A percentile compares a stretch with the other conserved stretches of the same genome.
These are phyloP conservation scores for Ptilonorhynchus violaceus DNA, from an alignment of 2,113 vertebrate genomes.

Conservation along the genomic window DNA sequence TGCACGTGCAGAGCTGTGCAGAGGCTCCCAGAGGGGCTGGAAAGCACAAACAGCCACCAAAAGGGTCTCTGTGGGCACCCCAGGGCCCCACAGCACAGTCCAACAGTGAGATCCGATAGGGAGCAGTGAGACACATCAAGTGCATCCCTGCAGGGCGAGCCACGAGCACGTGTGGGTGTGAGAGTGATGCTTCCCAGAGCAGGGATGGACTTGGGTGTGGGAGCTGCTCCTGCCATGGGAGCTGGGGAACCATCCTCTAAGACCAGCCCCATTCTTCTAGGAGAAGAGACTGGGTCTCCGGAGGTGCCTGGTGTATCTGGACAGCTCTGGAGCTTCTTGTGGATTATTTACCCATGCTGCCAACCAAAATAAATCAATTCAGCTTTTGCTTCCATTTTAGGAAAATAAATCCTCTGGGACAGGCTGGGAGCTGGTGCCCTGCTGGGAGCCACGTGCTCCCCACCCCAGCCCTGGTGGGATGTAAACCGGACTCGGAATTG, in stretches of 20 bases:
- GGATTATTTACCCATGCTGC: background rate
- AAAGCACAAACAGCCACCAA: background rate
- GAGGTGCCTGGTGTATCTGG: background rate
- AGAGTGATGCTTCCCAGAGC: background rate
- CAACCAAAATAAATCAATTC: constrained; percentile 39
- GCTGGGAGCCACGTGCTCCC: background rate
- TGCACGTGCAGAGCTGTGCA: background rate
- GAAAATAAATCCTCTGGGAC: constrained; percentile 23
- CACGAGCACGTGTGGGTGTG: accelerated
- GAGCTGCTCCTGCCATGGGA: background rate
- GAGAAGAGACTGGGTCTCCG: accelerated
- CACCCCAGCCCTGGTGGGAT: background rate
- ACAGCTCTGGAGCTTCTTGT: background rate
- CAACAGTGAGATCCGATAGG: background rate
- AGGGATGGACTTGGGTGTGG: background rate
- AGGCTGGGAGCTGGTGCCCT: background rate
- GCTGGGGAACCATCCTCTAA: too few species aligned
- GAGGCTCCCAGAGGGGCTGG: background rate
- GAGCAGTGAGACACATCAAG: background rate
- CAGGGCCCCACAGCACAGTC: accelerated
- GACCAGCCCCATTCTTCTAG: accelerated
- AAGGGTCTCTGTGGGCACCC: background rate
- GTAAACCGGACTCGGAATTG: accelerated
- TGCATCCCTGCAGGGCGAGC: accelerated
- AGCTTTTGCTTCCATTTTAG: constrained; percentile 52